Evolutionary conservation across 2,113 vertebrate species (phyloP).

Genomic region (Stegostoma tigrinum): DNA sequence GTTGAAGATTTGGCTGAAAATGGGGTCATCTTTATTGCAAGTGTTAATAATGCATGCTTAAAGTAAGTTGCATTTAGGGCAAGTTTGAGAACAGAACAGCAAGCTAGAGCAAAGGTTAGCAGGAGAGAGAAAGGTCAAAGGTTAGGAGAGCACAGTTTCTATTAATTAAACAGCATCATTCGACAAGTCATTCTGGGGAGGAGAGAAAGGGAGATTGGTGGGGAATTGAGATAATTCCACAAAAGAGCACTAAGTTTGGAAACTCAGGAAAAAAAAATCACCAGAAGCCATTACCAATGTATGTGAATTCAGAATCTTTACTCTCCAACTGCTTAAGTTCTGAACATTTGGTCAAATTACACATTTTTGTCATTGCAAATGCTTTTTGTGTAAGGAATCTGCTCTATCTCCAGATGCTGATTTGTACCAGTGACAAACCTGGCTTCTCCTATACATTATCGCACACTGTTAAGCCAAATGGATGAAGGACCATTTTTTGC

Average conservation of each 20-base stretch:
- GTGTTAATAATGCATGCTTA: constrained; percentile 88
- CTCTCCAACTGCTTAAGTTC: not conserved
- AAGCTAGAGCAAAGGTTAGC: constrained; percentile 56
- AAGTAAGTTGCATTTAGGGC: constrained; percentile 99
- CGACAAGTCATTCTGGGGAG: not conserved
- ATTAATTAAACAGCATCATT: not conserved
- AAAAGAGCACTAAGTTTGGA: constrained; percentile 53
- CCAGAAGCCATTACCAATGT: not conserved
- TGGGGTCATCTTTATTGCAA: constrained; percentile 67
- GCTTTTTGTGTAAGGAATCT: not conserved
- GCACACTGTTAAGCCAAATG: not conserved
- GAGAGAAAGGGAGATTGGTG: not conserved
- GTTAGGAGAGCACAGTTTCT: constrained; percentile 45
- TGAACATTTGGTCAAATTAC: not conserved
- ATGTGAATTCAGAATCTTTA: too few relatives aligned
- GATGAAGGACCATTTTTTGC: not conserved
- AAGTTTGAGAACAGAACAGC: constrained; percentile 84
- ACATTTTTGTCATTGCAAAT: not conserved
- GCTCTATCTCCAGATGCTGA: not conserved
- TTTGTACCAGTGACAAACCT: not conserved
- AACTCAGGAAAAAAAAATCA: not conserved
- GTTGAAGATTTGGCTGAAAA: constrained; percentile 75
- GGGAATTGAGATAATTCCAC: constrained; percentile 63
- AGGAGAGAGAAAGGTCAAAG: constrained; percentile 48
- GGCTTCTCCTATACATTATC: not conserved